Evolutionary conservation across 2,113 vertebrate species (phyloP), one percentile per base, ranked within the genome.

Genomic region (Mesoclemmys tuberculata): DNA sequence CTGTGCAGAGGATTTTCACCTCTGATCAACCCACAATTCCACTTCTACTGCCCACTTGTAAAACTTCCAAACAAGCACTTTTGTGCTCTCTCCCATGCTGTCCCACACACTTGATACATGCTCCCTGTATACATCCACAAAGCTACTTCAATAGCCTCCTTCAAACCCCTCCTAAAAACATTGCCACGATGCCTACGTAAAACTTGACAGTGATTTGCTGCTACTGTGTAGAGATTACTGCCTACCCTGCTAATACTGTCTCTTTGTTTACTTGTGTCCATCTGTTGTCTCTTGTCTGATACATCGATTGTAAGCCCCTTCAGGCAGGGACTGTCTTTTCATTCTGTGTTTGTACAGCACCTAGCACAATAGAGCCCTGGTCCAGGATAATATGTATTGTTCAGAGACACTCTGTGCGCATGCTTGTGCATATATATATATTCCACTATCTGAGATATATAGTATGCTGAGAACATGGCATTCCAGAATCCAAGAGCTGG

Each of bases 401-500:
- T 48, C 21, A 46, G 41, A 31, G 68, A 58, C 1, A 3, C 18
- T 48, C 3, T 19, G 38, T 51, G 5, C 0, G 2, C 35, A 6
- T 5, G 5, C 84, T 71, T n/a, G 27, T 80, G 8, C 49, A 14
- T 51, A 35, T 35, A 78, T 22, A 21, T 81, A 21, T 9, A 5
- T 31, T 56, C 35, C 2, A 8, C 9, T 27, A 1, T 21, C 7
- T 74, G 61, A 46, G 10, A n/a, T 44, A 16, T 35, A 7, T 44
- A 5, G 10, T 46, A 6, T 68, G n/a, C 2, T 4, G 0, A 29
- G 38, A 75, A 27, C 24, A 44, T 12, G 8, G 35, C 61, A 68
- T n/a, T 68, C 64, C 18, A 68, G n/a, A 38, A 68, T 68, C 3
- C 3, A 64, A 46, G 29, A 52, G 84, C 88, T 84, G 58, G 6